A percentile compares a stretch with the other conserved stretches of the same genome.
Evolutionary conservation across 2,888 invertebrate species (phyloP).

Genomic region (Allophyes oxyacanthae): DNA sequence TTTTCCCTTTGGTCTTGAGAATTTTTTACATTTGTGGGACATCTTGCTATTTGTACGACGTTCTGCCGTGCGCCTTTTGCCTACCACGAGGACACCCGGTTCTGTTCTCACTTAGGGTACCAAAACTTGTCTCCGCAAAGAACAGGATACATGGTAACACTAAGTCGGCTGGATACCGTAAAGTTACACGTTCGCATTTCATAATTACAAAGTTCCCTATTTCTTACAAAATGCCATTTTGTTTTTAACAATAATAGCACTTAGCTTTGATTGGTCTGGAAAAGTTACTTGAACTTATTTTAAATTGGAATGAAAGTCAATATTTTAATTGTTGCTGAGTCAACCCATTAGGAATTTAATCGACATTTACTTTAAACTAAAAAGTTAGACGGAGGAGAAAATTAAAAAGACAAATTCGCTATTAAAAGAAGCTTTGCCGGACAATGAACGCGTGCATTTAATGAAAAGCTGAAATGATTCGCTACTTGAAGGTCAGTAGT

Average conservation of each 20-base stretch:
- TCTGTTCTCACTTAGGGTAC: no score
- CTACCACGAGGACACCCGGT: no score
- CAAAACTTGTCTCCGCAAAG: neutral
- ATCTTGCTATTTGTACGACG: no score
- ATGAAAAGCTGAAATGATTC: no score
- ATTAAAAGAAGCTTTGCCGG: constrained; percentile 8
- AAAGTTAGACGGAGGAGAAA: neutral
- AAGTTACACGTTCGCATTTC: constrained; percentile 46
- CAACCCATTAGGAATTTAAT: constrained; percentile 4
- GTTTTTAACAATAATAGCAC: constrained; percentile 46
- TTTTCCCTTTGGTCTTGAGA: no score
- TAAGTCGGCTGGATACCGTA: constrained; percentile 30
- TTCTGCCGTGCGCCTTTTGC: no score
- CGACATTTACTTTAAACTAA: constrained; percentile 5
- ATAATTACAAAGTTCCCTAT: constrained; percentile 51
- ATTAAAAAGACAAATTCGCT: constrained; percentile 10
- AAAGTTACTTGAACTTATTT: constrained; percentile 19
- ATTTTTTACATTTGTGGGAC: no score
- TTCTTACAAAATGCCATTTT: constrained; percentile 35
- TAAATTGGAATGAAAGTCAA: constrained; percentile 12
- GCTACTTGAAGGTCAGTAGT: neutral
- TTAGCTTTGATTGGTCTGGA: constrained; percentile 38
- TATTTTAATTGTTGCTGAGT: constrained; percentile 6
- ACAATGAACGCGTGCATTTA: constrained; percentile 9
- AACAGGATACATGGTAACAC: constrained; percentile 17